Conservation (phyloP, 2,888 invertebrate species). For the Diogma glabrata region DNA sequence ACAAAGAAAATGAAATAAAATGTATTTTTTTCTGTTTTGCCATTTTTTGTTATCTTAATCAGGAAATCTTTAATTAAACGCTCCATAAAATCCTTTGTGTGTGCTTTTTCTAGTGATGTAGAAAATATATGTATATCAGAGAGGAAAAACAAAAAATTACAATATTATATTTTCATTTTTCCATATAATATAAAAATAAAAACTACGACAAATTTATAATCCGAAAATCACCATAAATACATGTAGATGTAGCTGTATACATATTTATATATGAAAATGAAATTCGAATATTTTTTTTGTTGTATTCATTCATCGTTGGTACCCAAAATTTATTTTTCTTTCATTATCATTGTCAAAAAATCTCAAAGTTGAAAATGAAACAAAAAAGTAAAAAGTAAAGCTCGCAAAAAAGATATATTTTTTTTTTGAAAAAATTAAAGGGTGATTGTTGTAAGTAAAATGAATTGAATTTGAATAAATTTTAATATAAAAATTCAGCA, state of each 20-base stretch:
- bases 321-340: too few relatives aligned
- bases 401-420: not conserved
- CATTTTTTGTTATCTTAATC: constrained; percentile 7
- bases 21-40: not conserved
- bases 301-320: too few relatives aligned
- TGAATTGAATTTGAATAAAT: constrained; percentile 8
- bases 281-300: too few relatives aligned
- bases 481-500: constrained; percentile 7
- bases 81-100: constrained; percentile 9
- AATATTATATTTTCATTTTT: too few relatives aligned
- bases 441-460: constrained; percentile 2
- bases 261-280: too few relatives aligned
- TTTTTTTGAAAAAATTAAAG: constrained; percentile 6
- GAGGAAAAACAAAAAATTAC: too few relatives aligned
- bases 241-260: too few relatives aligned
- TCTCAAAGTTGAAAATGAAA: constrained; percentile 7
- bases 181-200: too few relatives aligned
- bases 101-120: too few relatives aligned
- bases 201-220: too few relatives aligned
- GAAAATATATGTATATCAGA: too few relatives aligned
- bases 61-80: constrained; percentile 10
- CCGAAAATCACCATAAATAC: too few relatives aligned
- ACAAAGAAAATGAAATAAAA: not conserved
- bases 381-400: not conserved
- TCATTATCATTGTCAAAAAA: constrained; percentile 9